These are phyloP conservation scores for Anguilla obscura DNA, from an alignment of 2,797 vertebrate genomes.

Conservation along the genomic window DNA sequence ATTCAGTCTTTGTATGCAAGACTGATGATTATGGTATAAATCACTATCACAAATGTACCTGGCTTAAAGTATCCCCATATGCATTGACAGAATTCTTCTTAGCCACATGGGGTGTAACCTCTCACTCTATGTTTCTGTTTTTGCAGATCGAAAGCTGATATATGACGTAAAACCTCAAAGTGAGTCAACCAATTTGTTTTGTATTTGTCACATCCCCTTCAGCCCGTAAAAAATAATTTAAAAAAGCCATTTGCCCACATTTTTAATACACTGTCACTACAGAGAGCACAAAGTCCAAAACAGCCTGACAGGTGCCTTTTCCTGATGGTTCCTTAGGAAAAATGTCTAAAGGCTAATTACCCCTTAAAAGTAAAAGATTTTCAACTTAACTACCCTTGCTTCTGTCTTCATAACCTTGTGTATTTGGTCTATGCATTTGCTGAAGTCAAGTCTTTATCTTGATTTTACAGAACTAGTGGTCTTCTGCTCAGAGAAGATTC, in stretches of 20 bases:
- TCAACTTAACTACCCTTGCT: slow-evolving; percentile 1
- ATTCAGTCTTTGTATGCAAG: slow-evolving; percentile 30
- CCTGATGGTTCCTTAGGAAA: not conserved
- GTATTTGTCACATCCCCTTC: not conserved
- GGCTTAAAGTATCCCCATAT: not conserved
- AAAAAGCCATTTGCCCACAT: not conserved
- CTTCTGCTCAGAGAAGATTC: not conserved
- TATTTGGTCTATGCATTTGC: not conserved
- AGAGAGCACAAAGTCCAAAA: not conserved
- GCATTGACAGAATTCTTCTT: not conserved
- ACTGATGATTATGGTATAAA: slow-evolving; percentile 17
- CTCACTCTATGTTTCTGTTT: slow-evolving; percentile 61
- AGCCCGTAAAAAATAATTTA: not conserved
- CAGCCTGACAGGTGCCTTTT: not conserved
- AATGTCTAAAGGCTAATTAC: not conserved
- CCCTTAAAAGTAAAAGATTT: not conserved
- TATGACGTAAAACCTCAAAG: slow-evolving; percentile 84
- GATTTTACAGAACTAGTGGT: not conserved
- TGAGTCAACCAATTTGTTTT: slow-evolving; percentile 60
- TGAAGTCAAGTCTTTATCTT: not conserved
- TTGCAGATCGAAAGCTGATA: slow-evolving; percentile 82
- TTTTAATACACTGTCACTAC: not conserved
- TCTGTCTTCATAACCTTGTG: not conserved
- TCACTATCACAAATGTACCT: slow-evolving; percentile 9
- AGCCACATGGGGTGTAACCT: slow-evolving; percentile 33